Evolutionary conservation across 2,113 vertebrate genomes (phyloP).

Genomic region (Rousettus leschenaultii): DNA sequence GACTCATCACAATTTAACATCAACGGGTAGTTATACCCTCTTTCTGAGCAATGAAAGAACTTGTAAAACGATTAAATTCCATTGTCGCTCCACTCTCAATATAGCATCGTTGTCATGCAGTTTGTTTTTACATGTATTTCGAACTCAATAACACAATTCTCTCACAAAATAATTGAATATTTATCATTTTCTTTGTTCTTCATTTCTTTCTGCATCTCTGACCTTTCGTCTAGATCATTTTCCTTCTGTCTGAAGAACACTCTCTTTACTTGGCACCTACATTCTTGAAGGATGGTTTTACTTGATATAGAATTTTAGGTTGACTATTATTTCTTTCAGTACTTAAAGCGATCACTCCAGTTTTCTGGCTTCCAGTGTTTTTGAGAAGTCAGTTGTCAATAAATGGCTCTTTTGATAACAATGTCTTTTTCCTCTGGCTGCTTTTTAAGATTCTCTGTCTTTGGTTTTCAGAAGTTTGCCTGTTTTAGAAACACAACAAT

Average conservation of each 20-base stretch:
- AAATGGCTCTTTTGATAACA: neutral
- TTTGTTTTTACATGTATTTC: neutral
- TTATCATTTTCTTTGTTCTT: neutral
- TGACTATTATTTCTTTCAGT: neutral
- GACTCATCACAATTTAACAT: neutral
- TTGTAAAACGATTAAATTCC: neutral
- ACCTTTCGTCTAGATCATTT: neutral
- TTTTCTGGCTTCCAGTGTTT: neutral
- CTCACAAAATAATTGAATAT: neutral
- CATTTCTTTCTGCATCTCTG: neutral
- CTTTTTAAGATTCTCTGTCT: neutral
- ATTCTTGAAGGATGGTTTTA: neutral
- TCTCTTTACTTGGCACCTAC: neutral
- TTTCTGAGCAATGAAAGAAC: neutral
- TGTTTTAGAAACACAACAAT: neutral
- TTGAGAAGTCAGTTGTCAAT: neutral
- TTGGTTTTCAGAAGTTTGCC: neutral
- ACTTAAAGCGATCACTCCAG: neutral
- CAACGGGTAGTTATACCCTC: neutral
- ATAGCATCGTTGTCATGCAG: neutral
- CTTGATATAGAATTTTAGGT: neutral
- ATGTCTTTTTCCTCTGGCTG: neutral
- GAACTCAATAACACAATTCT: neutral
- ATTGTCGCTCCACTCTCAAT: neutral
- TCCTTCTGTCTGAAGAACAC: neutral